Conservation (phyloP, 37 sponge, comb jelly and placozoan species). For the Diacarnus erythraeanus region DNA sequence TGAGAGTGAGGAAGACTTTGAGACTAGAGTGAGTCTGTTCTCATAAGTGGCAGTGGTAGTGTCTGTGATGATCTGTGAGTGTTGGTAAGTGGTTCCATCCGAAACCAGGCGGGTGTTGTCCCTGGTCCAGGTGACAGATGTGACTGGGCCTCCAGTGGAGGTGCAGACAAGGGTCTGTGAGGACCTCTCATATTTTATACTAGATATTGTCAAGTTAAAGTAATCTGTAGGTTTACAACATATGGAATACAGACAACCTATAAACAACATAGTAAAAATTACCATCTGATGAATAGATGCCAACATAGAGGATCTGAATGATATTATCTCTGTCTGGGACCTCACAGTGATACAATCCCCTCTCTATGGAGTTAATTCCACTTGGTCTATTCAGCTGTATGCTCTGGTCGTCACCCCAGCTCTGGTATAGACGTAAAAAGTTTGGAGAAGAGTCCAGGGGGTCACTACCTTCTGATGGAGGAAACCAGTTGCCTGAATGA, state of each 20-base stretch:
- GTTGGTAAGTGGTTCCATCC: not conserved
- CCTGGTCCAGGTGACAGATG: constrained; percentile 8
- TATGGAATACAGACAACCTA: too few species aligned
- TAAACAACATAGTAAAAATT: not conserved
- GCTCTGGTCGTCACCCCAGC: constrained; percentile 9
- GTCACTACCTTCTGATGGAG: not conserved
- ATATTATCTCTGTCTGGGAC: constrained; percentile 4
- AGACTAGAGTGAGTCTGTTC: not conserved
- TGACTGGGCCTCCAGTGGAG: constrained; percentile 22
- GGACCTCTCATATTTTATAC: not conserved
- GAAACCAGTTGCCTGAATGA: constrained; percentile 6
- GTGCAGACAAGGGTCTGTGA: constrained; percentile 18
- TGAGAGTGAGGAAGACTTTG: not conserved
- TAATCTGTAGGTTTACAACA: too few species aligned
- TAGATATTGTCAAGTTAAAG: constrained; percentile 4
- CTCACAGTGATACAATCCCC: constrained; percentile 13
- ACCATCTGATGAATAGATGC: constrained; percentile 4
- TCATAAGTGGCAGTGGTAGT: constrained; percentile 9
- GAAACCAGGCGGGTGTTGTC: not conserved
- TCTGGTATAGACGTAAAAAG: not conserved
- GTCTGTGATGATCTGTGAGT: constrained; percentile 10
- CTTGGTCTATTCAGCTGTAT: not conserved
- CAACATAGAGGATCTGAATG: constrained; percentile 11
- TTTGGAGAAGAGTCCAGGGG: not conserved
- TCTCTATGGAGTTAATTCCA: not conserved